These are phyloP conservation scores for Lepus europaeus DNA, from an alignment of 2,113 vertebrate species.

Conservation along the genomic window DNA sequence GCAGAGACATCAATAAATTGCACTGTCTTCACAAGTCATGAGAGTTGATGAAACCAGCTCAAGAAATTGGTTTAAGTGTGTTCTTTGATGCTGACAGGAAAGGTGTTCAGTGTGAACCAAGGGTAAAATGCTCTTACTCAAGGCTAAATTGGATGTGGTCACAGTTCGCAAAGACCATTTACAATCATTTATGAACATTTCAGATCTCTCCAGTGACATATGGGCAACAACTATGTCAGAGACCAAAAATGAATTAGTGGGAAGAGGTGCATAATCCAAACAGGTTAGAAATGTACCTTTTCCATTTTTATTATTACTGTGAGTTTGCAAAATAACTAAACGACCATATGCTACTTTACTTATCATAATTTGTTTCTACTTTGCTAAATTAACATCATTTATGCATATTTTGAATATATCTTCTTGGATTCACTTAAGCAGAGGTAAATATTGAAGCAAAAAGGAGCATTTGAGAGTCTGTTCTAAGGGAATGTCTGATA, in stretches of 20 bases:
- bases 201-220: constrained; percentile 59
- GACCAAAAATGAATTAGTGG: not conserved
- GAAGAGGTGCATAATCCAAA: constrained; percentile 37
- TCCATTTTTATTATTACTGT: constrained; percentile 41
- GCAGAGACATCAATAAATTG: constrained; percentile 70
- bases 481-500: not conserved
- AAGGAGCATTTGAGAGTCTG: not conserved
- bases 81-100: constrained; percentile 81
- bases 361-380: not conserved
- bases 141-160: constrained; percentile 79
- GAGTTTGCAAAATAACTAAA: constrained; percentile 34
- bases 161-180: constrained; percentile 68
- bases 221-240: not conserved
- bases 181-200: constrained; percentile 66
- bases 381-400: not conserved
- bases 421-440: constrained; percentile 33
- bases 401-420: constrained; percentile 3
- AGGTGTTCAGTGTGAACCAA: constrained; percentile 72
- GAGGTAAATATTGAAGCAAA: not conserved
- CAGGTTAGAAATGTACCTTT: constrained; percentile 9
- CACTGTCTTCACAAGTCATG: constrained; percentile 66
- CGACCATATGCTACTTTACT: not conserved
- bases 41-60: constrained; percentile 72
- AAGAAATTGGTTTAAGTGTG: constrained; percentile 76
- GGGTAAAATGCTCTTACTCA: constrained; percentile 81